phyloP scores from a whole-genome alignment of 2,113 vertebrate species.

The Sigmodon hispidus region DNA sequence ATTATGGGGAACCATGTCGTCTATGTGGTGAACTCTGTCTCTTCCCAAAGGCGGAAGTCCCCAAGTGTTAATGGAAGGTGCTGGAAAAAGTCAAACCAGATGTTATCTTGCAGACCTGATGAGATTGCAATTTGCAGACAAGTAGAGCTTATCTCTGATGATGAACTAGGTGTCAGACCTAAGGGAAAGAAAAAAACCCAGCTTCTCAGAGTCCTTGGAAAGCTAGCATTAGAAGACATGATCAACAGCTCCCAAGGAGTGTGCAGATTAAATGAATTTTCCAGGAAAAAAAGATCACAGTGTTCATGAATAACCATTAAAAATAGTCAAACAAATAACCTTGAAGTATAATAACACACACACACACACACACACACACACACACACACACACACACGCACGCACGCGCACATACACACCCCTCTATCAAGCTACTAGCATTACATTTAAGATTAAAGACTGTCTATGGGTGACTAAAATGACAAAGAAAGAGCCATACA shows the following conservation, averaged over 20 bases:
- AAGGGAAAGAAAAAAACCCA: constrained; percentile 78
- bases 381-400: neutral
- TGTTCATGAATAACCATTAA: constrained; percentile 75
- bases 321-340: constrained; percentile 70
- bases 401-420: neutral
- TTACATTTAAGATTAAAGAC: constrained; percentile 44
- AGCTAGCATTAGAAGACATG: constrained; percentile 70
- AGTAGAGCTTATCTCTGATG: constrained; percentile 83
- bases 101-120: constrained; percentile 83
- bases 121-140: constrained; percentile 83
- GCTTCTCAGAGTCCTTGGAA: constrained; percentile 78
- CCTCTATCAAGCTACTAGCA: constrained; percentile 44
- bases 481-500: neutral
- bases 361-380: neutral
- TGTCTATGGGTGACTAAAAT: neutral
- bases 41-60: constrained; percentile 68
- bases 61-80: constrained; percentile 81
- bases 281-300: constrained; percentile 69
- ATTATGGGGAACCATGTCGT: constrained; percentile 69
- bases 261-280: constrained; percentile 80
- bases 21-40: constrained; percentile 64
- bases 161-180: constrained; percentile 79
- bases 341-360: constrained; percentile 33
- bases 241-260: constrained; percentile 71
- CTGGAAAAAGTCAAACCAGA: constrained; percentile 82